These are phyloP conservation scores for Drosophila melanica DNA, from an alignment of 1,140 invertebrate genomes.

Conservation along the genomic window DNA sequence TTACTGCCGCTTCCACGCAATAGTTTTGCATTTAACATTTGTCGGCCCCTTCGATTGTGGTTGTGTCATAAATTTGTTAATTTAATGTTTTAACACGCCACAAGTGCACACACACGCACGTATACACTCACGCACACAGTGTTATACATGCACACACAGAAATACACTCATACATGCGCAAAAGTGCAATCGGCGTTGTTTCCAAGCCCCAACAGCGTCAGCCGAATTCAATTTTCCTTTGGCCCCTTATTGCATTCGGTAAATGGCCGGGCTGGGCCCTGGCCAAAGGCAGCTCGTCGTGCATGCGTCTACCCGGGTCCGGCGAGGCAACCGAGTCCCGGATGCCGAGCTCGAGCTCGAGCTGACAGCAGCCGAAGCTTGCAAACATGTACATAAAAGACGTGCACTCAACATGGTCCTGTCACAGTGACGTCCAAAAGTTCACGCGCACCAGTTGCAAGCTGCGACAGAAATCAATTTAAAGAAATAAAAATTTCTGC, in stretches of 20 bases:
- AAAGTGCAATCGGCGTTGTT: constrained; percentile 39
- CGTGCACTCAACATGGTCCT: constrained; percentile 19
- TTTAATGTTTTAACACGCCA: constrained; percentile 46
- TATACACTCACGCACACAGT: background rate
- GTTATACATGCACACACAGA: too few species aligned
- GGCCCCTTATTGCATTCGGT: background rate
- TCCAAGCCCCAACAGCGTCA: constrained; percentile 15
- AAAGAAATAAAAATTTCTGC: background rate
- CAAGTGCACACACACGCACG: constrained; percentile 4
- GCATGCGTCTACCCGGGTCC: background rate
- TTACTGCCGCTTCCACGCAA: constrained; percentile 23
- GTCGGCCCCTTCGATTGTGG: background rate
- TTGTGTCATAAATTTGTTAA: constrained; percentile 48
- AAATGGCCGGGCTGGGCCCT: too few species aligned
- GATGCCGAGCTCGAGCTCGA: constrained; percentile 21
- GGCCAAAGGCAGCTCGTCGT: too few species aligned
- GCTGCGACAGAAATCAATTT: background rate
- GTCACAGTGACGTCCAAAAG: constrained; percentile 12
- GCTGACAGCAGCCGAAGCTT: constrained; percentile 17
- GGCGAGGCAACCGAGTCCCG: constrained; percentile 17
- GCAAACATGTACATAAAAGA: constrained; percentile 19
- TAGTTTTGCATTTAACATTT: constrained; percentile 9
- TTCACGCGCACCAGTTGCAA: background rate
- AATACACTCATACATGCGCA: constrained; percentile 9
- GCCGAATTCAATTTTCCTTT: constrained; percentile 3